Evolutionary conservation across 2,113 vertebrate genomes (phyloP), one percentile per base, ranked within the genome.

Genomic region (Hemicordylus capensis): DNA sequence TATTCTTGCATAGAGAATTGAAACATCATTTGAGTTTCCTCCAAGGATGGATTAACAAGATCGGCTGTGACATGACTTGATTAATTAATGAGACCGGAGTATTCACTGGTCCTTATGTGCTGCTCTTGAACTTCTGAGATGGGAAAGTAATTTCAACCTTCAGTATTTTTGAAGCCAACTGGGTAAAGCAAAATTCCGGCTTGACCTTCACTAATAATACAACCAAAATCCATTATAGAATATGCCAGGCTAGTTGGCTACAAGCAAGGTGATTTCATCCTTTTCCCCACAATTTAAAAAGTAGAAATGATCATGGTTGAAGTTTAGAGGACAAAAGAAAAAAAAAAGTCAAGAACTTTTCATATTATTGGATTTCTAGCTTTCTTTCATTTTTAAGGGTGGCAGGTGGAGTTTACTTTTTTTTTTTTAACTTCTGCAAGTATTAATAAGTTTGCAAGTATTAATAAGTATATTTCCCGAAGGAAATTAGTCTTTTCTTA

Each of bases 51-150:
- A 95, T 95, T 94, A 95, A 95, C 93, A 93, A 95, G 94, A 94
- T 95, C 87, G 91, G 84, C 85, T 93, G 76, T 94, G 93, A 93
- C 92, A 93, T 89, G 89, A 90, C 87, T 93, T 95, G 93, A 95
- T 94, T 96, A 95, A 96, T 95, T 96, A 95, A 96, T 95, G 90
- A 96, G 93, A 88, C 85, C 87, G 46, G 91, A 92, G 89, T 87
- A 93, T 94, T 94, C 90, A 92, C 92, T 89, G 85, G 85, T 93
- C 89, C 91, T 90, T 42, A 46, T 90, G 91, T 86, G 82, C 86
- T 93, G 90, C 94, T 93, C 92, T 93, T 94, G 87, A 94, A 94
- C 87, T 95, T 94, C 91, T 94, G 91, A 94, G 88, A 95, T 83
- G 87, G 69, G 90, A 93, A 95, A 94, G 88, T 88, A 83, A 93